These are phyloP conservation scores for Pungitius pungitius DNA, from an alignment of 2,113 vertebrate genomes.

Conservation along the genomic window DNA sequence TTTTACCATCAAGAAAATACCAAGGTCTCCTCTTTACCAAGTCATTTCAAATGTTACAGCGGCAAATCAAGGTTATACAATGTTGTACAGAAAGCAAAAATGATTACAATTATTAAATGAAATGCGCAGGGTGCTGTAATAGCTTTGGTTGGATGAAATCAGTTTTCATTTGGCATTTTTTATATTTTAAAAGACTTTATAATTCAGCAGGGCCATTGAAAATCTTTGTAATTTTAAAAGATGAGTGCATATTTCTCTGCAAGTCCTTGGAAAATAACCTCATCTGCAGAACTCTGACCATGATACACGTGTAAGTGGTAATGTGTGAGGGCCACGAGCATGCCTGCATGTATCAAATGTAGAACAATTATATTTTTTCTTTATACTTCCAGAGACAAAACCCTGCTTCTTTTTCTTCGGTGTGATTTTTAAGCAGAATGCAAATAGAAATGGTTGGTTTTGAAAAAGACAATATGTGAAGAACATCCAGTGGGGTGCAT, in stretches of 20 bases:
- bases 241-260: slow-evolving; percentile 2
- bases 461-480: slow-evolving; percentile 28
- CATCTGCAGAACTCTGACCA: background rate
- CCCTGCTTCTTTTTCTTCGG: slow-evolving; percentile 5
- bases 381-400: slow-evolving; percentile 45
- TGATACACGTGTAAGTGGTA: slow-evolving; percentile 8
- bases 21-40: background rate
- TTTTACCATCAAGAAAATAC: background rate
- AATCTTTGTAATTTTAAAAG: slow-evolving; percentile 32
- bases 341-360: background rate
- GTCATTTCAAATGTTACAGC: slow-evolving; percentile 1
- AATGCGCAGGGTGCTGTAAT: background rate
- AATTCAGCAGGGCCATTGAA: slow-evolving; percentile 6
- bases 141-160: background rate
- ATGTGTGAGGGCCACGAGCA: slow-evolving; percentile 21
- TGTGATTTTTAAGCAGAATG: slow-evolving; percentile 33
- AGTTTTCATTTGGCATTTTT: background rate
- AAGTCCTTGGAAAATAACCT: slow-evolving; percentile 29
- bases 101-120: background rate
- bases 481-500: slow-evolving; percentile 7
- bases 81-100: background rate
- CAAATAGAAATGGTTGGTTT: slow-evolving; percentile 32
- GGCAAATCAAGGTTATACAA: background rate
- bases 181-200: background rate
- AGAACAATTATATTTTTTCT: slow-evolving; percentile 12